Percentiles rank a stretch among this genome's conserved stretches.
These are phyloP conservation scores for Epirrita christyi DNA, from an alignment of 2,888 invertebrate species.

Conservation along the genomic window DNA sequence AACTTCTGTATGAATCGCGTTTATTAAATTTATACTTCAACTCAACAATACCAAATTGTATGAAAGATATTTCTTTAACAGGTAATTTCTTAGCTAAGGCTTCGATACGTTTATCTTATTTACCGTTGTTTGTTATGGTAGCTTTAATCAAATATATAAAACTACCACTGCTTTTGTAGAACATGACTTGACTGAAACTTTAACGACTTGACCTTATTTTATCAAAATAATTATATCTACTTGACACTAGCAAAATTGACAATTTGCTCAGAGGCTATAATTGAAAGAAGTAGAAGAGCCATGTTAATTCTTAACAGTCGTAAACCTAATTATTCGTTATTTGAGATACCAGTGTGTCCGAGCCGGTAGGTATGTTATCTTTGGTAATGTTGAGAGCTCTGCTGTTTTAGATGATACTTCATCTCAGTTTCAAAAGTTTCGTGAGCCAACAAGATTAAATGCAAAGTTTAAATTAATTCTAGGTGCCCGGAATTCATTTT, in stretches of 20 bases:
- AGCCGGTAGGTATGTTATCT: conserved; percentile 38
- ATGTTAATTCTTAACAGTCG: too few relatives aligned
- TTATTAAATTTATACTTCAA: conserved; percentile 49
- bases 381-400: conserved; percentile 60
- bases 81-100: neutral
- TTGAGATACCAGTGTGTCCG: conserved; percentile 7
- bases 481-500: conserved; percentile 65
- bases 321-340: too few relatives aligned
- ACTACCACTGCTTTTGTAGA: too few relatives aligned
- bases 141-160: too few relatives aligned
- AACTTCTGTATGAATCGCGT: conserved; percentile 53
- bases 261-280: too few relatives aligned
- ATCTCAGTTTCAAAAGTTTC: conserved; percentile 75
- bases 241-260: too few relatives aligned
- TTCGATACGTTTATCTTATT: too few relatives aligned
- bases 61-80: neutral
- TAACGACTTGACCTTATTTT: too few relatives aligned
- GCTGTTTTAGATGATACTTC: conserved; percentile 76
- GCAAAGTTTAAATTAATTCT: conserved; percentile 82
- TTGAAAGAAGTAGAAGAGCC: too few relatives aligned
- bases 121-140: too few relatives aligned
- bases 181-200: too few relatives aligned
- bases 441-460: conserved; percentile 78
- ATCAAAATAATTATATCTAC: too few relatives aligned
- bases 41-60: conserved; percentile 32